Conservation (phyloP, 2,797 vertebrate species). For the Heteromormyrus szaboi region DNA sequence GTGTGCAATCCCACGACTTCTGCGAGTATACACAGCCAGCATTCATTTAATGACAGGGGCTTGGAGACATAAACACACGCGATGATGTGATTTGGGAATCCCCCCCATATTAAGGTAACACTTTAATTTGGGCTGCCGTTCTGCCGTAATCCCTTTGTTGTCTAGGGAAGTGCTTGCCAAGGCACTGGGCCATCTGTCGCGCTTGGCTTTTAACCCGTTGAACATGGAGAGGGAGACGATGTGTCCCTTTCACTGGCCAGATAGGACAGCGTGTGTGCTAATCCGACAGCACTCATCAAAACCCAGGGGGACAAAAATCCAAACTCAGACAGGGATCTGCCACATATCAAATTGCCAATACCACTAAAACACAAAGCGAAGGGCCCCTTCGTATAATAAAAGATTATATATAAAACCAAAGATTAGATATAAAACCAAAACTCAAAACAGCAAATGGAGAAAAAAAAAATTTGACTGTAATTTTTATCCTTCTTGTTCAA, state of each 20-base stretch:
- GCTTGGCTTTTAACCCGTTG: background rate
- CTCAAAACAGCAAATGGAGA: background rate
- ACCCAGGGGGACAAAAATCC: background rate
- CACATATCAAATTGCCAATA: background rate
- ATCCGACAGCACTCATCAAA: background rate
- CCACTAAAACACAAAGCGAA: background rate
- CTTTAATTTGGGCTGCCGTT: conserved; percentile 21
- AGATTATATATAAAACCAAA: background rate
- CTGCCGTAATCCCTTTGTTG: conserved; percentile 20
- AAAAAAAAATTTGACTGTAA: background rate
- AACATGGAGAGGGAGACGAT: background rate
- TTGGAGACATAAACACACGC: conserved; percentile 15
- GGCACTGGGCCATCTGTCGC: background rate
- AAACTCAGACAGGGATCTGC: background rate
- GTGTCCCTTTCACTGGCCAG: background rate
- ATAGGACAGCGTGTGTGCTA: background rate
- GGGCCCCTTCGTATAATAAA: background rate
- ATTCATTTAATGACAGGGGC: background rate
- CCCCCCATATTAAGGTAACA: conserved; percentile 22
- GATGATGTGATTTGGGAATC: conserved; percentile 12
- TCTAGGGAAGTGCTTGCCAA: background rate
- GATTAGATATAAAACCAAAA: background rate
- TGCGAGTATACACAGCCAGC: background rate
- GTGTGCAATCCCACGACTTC: conserved; percentile 21
- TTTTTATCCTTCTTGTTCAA: background rate